phyloP scores from a whole-genome alignment of 2,888 invertebrate species.

The Lycocerus yunnanus region DNA sequence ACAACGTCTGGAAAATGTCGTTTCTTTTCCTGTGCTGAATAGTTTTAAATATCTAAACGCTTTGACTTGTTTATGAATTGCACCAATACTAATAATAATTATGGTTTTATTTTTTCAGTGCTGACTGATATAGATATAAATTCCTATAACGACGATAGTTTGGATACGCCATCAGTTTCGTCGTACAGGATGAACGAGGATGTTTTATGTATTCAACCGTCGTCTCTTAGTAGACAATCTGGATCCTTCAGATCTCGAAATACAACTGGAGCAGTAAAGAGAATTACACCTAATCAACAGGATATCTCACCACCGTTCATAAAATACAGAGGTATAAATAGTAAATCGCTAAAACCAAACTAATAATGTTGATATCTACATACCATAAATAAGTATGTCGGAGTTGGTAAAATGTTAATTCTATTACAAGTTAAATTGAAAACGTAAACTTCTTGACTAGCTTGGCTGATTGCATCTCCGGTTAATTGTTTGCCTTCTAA shows the following conservation, averaged over 20 bases:
- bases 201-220: slow-evolving; percentile 52
- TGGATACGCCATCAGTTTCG: slow-evolving; percentile 52
- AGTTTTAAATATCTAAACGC: not conserved
- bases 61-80: not conserved
- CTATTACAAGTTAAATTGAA: not conserved
- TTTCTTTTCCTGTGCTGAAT: not conserved
- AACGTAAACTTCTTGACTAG: not conserved
- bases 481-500: not conserved
- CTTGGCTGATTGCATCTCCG: not conserved
- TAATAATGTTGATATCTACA: too few relatives aligned
- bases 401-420: not conserved
- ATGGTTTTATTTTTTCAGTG: slow-evolving; percentile 52
- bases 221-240: slow-evolving; percentile 45
- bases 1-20: not conserved
- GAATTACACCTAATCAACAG: slow-evolving; percentile 39
- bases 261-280: slow-evolving; percentile 40
- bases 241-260: slow-evolving; percentile 50
- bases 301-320: slow-evolving; percentile 49
- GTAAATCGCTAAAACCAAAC: not conserved
- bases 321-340: slow-evolving; percentile 53
- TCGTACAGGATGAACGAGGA: slow-evolving; percentile 53
- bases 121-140: slow-evolving; percentile 65
- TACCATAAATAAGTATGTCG: not conserved
- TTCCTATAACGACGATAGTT: slow-evolving; percentile 54
- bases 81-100: not conserved